Evolutionary conservation across 2,888 invertebrate genomes (phyloP).

Genomic region (Stenodema calcarata): DNA sequence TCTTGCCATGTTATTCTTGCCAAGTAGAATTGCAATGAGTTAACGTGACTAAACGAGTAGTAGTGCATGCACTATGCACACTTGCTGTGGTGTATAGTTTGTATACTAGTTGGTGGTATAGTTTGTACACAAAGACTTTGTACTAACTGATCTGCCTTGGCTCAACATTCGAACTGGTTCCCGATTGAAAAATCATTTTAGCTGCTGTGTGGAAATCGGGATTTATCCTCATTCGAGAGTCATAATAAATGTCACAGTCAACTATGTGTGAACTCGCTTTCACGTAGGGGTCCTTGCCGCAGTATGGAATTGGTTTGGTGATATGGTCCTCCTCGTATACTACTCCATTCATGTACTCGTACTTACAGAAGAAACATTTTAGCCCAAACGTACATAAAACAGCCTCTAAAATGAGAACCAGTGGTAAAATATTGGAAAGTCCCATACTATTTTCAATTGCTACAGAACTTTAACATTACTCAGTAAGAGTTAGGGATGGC

Average conservation of each 20-base stretch:
- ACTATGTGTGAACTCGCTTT: conserved; percentile 45
- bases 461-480: too few relatives aligned
- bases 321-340: neutral
- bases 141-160: neutral
- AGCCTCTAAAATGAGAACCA: too few relatives aligned
- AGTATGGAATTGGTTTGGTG: neutral
- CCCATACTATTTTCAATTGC: too few relatives aligned
- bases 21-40: too few relatives aligned
- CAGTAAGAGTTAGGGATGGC: too few relatives aligned
- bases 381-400: neutral
- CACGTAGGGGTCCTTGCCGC: neutral
- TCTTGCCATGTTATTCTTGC: too few relatives aligned
- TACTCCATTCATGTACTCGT: neutral
- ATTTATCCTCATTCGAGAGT: neutral
- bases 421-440: too few relatives aligned
- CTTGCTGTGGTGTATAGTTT: too few relatives aligned
- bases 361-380: neutral
- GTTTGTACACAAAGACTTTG: too few relatives aligned
- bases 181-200: neutral
- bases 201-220: neutral
- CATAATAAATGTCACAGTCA: neutral
- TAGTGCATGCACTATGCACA: too few relatives aligned
- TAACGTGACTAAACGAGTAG: too few relatives aligned
- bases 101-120: too few relatives aligned
- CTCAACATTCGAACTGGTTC: neutral